Evolutionary conservation across 2,113 vertebrate species (phyloP).

Genomic region (Erinaceus europaeus): DNA sequence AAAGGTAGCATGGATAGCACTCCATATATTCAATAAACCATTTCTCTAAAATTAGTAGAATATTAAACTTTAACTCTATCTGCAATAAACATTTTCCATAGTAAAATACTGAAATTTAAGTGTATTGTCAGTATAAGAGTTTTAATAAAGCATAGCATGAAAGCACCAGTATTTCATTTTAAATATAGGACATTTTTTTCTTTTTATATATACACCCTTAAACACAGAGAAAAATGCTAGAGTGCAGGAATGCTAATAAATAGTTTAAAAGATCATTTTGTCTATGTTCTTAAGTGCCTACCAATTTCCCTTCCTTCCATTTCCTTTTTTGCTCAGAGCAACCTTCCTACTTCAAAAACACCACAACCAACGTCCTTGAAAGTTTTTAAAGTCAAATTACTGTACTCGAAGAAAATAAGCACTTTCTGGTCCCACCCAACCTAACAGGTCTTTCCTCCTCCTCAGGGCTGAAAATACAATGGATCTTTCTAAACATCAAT

Average conservation of each 20-base stretch:
- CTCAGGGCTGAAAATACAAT: not conserved
- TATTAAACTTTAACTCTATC: not conserved
- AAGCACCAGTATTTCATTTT: constrained; percentile 2
- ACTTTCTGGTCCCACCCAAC: not conserved
- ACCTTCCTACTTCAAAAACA: not conserved
- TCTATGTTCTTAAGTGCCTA: not conserved
- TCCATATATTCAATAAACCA: not conserved
- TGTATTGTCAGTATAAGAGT: not conserved
- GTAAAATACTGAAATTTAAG: constrained; percentile 5
- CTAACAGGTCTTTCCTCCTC: not conserved
- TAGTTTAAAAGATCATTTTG: not conserved
- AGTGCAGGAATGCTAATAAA: not conserved
- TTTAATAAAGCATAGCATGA: not conserved
- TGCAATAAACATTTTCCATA: not conserved
- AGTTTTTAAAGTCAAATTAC: not conserved
- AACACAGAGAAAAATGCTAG: not conserved
- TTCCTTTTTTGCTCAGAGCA: not conserved
- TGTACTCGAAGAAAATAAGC: not conserved
- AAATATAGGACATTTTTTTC: too few species aligned
- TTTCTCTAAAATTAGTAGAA: not conserved
- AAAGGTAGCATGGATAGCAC: not conserved
- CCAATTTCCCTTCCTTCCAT: not conserved
- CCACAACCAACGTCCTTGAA: not conserved
- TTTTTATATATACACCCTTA: not conserved
- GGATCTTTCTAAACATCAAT: not conserved